A percentile compares a stretch with the other conserved stretches of the same genome.
These are phyloP conservation scores for Danionella dracula DNA, from an alignment of 2,797 vertebrate genomes.

Conservation along the genomic window DNA sequence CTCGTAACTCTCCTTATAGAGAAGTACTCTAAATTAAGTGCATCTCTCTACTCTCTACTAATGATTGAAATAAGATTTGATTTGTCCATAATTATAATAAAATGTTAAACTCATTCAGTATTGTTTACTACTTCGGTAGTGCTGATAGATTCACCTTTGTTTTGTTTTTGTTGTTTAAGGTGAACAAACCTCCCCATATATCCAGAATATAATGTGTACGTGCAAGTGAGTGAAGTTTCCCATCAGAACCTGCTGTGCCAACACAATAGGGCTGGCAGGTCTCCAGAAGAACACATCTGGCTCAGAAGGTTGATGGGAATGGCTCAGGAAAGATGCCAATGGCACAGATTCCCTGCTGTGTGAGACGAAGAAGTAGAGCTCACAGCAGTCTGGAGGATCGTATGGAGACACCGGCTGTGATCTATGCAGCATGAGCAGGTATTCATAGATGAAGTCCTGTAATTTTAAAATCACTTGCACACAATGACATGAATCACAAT, in stretches of 20 bases:
- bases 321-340: slow-evolving; percentile 49
- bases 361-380: not conserved
- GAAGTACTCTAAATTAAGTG: no score
- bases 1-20: no score
- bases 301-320: slow-evolving; percentile 57
- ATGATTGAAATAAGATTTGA: no score
- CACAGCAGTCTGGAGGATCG: not conserved
- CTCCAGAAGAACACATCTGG: slow-evolving; percentile 59
- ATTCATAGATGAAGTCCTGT: not conserved
- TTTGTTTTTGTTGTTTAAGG: no score
- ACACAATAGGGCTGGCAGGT: slow-evolving; percentile 49
- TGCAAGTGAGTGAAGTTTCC: not conserved
- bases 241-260: slow-evolving; percentile 37
- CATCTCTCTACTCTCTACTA: no score
- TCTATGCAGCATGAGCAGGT: not conserved
- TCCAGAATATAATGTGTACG: no score
- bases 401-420: not conserved
- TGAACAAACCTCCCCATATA: no score
- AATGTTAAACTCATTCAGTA: no score
- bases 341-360: slow-evolving; percentile 13
- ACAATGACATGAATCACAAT: not conserved
- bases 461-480: slow-evolving; percentile 19
- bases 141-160: no score
- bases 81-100: no score
- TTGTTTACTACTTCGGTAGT: no score